Conservation (phyloP, 2,888 invertebrate species). For the Mongoloraphidia duomilia region DNA sequence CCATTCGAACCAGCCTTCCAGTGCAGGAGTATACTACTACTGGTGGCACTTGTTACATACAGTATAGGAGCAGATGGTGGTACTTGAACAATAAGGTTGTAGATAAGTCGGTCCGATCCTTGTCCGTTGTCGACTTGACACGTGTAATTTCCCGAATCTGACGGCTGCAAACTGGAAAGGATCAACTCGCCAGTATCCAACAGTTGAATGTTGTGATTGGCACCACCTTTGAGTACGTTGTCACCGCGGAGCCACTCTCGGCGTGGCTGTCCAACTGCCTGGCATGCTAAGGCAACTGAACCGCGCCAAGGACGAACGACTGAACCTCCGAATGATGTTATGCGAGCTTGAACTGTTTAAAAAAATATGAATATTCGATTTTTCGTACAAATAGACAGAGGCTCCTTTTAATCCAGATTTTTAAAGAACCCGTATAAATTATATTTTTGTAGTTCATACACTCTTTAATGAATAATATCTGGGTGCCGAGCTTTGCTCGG, state of each 20-base stretch:
- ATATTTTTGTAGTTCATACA: too few relatives aligned
- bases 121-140: slow-evolving; percentile 56
- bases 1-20: slow-evolving; percentile 61
- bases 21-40: slow-evolving; percentile 56
- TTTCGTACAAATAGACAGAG: not conserved
- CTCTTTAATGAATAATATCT: too few relatives aligned
- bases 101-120: slow-evolving; percentile 49
- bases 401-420: too few relatives aligned
- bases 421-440: too few relatives aligned
- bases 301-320: slow-evolving; percentile 52
- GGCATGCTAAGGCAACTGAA: slow-evolving; percentile 46
- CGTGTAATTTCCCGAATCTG: slow-evolving; percentile 56
- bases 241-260: slow-evolving; percentile 50
- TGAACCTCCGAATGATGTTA: slow-evolving; percentile 54
- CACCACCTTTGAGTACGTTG: slow-evolving; percentile 39
- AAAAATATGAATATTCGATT: slow-evolving; percentile 1
- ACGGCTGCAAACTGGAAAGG: slow-evolving; percentile 44
- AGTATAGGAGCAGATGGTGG: slow-evolving; percentile 60
- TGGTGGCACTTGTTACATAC: slow-evolving; percentile 61
- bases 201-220: slow-evolving; percentile 43
- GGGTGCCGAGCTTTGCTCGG: too few relatives aligned
- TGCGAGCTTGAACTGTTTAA: slow-evolving; percentile 44
- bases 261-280: slow-evolving; percentile 49
- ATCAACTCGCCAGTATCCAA: slow-evolving; percentile 50
- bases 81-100: slow-evolving; percentile 53